Conservation (phyloP, 2,797 vertebrate genomes). For the Takifugu rubripes region DNA sequence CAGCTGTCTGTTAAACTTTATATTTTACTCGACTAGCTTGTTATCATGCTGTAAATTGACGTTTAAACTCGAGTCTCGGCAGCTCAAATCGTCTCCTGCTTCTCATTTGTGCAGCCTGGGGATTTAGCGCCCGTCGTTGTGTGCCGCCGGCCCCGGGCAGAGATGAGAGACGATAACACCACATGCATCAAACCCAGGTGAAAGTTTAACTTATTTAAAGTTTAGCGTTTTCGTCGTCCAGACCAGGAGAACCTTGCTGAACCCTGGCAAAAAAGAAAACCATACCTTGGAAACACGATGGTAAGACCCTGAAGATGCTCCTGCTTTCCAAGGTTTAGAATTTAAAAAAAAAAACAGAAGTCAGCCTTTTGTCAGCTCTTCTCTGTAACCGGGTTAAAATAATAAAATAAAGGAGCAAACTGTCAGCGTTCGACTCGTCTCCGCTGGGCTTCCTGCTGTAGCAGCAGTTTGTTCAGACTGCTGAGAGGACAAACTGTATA, state of each 20-base stretch:
- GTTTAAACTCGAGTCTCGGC: not conserved
- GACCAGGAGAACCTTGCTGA: not conserved
- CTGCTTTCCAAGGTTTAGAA: no score
- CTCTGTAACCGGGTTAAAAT: no score
- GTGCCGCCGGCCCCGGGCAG: constrained; percentile 1
- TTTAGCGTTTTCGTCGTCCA: not conserved
- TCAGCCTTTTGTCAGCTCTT: no score
- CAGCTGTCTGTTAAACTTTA: no score
- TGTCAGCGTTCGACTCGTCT: no score
- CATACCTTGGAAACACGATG: constrained; percentile 5
- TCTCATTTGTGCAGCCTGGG: not conserved
- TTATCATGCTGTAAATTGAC: no score
- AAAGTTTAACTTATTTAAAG: not conserved
- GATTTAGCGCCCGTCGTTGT: constrained; percentile 5
- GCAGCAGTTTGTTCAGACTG: constrained; percentile 51
- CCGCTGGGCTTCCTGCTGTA: constrained; percentile 53
- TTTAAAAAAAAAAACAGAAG: no score
- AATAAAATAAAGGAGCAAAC: no score
- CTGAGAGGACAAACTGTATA: constrained; percentile 69
- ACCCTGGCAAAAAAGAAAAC: not conserved
- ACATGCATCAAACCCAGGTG: not conserved
- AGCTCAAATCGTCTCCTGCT: not conserved
- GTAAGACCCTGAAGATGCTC: not conserved
- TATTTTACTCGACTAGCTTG: no score
- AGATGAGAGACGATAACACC: constrained; percentile 5